These are phyloP conservation scores for Albula goreensis DNA, from an alignment of 2,113 vertebrate species.

Conservation along the genomic window DNA sequence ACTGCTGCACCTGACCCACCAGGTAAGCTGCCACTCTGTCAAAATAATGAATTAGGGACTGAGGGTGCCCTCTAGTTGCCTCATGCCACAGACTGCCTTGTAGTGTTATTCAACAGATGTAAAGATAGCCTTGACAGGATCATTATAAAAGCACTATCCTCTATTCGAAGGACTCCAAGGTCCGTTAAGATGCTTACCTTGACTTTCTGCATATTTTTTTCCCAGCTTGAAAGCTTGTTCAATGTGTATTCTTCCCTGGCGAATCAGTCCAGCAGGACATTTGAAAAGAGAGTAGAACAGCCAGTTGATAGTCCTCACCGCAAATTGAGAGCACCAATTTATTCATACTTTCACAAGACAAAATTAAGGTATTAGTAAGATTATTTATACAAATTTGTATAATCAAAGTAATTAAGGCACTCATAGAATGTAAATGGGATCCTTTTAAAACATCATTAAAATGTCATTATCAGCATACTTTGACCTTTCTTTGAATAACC, in stretches of 20 bases:
- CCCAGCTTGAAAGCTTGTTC: background rate
- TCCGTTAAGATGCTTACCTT: background rate
- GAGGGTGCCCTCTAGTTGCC: background rate
- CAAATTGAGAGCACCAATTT: background rate
- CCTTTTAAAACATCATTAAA: slow-evolving; percentile 57
- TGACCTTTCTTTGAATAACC: slow-evolving; percentile 58
- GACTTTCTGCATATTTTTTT: background rate
- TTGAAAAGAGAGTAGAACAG: background rate
- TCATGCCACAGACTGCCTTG: background rate
- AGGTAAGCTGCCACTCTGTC: slow-evolving; percentile 1
- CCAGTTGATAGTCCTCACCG: background rate
- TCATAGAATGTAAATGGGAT: slow-evolving; percentile 54
- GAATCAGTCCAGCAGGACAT: background rate
- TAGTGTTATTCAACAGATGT: background rate
- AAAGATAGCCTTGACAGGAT: background rate
- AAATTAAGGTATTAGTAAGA: background rate
- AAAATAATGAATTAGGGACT: background rate
- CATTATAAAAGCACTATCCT: background rate
- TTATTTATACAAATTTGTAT: slow-evolving; percentile 32
- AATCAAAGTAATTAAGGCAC: slow-evolving; percentile 35
- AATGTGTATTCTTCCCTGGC: background rate
- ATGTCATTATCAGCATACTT: slow-evolving; percentile 54
- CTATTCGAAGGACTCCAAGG: background rate
- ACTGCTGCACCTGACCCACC: background rate
- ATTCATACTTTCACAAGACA: background rate